These are phyloP conservation scores for Poecilia picta DNA, from an alignment of 2,797 vertebrate genomes.

Conservation along the genomic window DNA sequence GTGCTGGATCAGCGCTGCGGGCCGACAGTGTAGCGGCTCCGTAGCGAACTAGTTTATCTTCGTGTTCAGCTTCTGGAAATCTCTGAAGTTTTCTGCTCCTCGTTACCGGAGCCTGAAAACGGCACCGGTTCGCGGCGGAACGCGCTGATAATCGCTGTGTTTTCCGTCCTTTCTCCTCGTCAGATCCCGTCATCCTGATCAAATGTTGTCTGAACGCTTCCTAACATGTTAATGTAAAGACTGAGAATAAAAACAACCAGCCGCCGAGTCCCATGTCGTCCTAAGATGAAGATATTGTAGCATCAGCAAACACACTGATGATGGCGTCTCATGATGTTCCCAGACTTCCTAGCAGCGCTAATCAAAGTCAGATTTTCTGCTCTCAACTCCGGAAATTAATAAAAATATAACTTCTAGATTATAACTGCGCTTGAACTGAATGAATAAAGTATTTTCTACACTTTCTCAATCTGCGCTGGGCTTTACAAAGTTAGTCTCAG, in stretches of 20 bases:
- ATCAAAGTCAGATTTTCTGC: background rate
- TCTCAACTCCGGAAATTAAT: background rate
- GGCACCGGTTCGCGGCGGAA: background rate
- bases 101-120: slow-evolving; percentile 16
- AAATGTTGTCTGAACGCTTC: background rate
- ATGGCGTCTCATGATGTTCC: background rate
- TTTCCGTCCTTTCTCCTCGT: slow-evolving; percentile 19
- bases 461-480: background rate
- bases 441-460: background rate
- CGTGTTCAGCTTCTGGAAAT: background rate
- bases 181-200: background rate
- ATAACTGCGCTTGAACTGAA: background rate
- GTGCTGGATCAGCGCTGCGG: background rate
- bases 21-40: background rate
- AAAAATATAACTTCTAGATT: background rate
- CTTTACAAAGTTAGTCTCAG: background rate
- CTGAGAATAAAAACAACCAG: background rate
- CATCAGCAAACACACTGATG: slow-evolving; percentile 50
- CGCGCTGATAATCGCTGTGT: background rate
- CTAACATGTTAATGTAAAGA: background rate
- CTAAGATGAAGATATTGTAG: slow-evolving; percentile 1
- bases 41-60: slow-evolving; percentile 14
- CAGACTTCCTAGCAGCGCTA: background rate
- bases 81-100: background rate
- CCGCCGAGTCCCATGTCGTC: rapidly evolving